Base-by-base conservation (phyloP, 2,113 vertebrate genomes). In the Xyrauchen texanus region DNA sequence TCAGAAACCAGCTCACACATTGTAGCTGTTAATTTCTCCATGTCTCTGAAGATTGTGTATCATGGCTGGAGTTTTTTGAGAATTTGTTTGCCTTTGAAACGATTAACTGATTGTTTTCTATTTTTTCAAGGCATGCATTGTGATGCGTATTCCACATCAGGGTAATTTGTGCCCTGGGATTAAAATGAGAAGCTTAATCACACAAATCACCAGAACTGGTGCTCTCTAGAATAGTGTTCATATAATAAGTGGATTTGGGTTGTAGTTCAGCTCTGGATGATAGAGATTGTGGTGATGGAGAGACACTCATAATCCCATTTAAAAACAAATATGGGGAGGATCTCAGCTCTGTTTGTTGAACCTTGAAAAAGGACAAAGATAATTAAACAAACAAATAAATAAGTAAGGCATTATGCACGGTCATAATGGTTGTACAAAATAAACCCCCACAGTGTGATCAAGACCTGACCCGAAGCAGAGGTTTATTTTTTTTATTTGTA, bases 201-300 rank as follows among this genome's bases (percentile, higher is more conserved):
- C 53, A 70, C 66, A 76, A 62, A 84, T 76, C 80, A 80, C 55
- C 68, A 69, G 62, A 82, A 68, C 80, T 73, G 63, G 8, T 64
- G 65, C 55, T 77, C 77, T 45, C 42, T 21, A 62, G 51, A 9
- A 77, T 51, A 9, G 63, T 66, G 53, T 80, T 77, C 72, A 62
- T 77, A 73, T 63, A 81, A 74, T 52, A 63, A 68, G 62, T 68
- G 83, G 77, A 82, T 85, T 85, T 85, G 63, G 57, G 61, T 53
- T 47, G 62, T 57, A 72, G 70, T 82, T 85, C 46, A 72, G 58
- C 73, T 68, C 68, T 68, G 80, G 67, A 79, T 82, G 83, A 81
- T 57, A 65, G 61, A 68, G 57, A 68, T 55, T 49, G 82, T 77
- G 49, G 69, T 78, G 51, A 63, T 9, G 45, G 64, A 44, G 46